Base-by-base conservation (phyloP, 2,797 vertebrate genomes). In the Parauchenoglanis ngamensis region DNA sequence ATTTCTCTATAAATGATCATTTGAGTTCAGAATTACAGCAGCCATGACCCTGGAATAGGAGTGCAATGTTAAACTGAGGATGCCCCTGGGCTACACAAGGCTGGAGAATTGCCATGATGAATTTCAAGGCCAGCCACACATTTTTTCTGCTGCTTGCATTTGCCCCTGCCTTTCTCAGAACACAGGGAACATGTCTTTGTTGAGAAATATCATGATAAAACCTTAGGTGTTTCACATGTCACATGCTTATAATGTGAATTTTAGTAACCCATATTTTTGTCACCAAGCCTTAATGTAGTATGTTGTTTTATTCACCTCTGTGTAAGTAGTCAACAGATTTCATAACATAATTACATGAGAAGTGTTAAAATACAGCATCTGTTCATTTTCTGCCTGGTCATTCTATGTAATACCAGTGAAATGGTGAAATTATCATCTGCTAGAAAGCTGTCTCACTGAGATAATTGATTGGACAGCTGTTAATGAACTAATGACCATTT, bases 1-100 rank as follows among this genome's bases (percentile, higher is more conserved):
- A 95, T 95, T 94, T 95, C 95, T 95, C 95, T 52, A 95, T 94
- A 94, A 95, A 95, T 95, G 94, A 95, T 95, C 91, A 94, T 93
- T 92, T 92, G 90, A 89, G 90, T 95, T 95, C 94, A 93, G 92
- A 92, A 93, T 92, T 93, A 90, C 88, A 93, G 84, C 56, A 86
- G 54, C n/a, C 91, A 91, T 93, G 15, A 61, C 93, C 92, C 93
- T 92, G 92, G 92, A 94, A 93, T 92, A 93, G 54, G 15, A 92
- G 90, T 89, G 91, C 94, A 94, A 93, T 92, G 93, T 94, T 94
- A 94, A 77, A 94, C 93, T 93, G 93, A 94, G 91, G 91, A 93
- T 83, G 78, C 92, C 95, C 92, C 90, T 92, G 92, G 93, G 95
- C 94, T 94, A 93, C 91, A 92, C 90, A 91, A 86, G 91, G 92